These are phyloP conservation scores for Blastomussa wellsi DNA, from an alignment of 92 coral and sea anemone genomes.

Conservation along the genomic window DNA sequence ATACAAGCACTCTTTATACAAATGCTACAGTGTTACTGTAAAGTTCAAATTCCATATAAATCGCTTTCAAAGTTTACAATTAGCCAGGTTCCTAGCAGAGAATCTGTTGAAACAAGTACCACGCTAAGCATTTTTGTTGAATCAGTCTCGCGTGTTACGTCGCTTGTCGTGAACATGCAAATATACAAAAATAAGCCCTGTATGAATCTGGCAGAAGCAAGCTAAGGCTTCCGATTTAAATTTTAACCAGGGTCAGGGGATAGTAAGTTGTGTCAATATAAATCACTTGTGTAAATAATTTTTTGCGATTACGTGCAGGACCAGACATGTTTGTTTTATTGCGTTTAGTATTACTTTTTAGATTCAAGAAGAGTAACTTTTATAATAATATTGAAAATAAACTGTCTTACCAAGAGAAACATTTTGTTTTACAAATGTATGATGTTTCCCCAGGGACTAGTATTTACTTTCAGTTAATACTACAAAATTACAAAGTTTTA, in stretches of 20 bases:
- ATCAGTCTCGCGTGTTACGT: constrained; percentile 23
- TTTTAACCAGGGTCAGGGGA: neutral
- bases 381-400: neutral
- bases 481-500: neutral
- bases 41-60: constrained; percentile 6
- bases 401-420: neutral
- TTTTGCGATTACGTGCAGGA: neutral
- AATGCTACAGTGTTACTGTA: neutral
- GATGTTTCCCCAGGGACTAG: neutral
- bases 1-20: neutral
- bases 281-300: constrained; percentile 14
- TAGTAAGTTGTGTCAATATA: neutral
- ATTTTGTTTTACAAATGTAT: neutral
- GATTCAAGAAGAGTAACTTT: neutral
- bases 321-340: neutral
- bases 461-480: neutral
- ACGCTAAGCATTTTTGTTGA: neutral
- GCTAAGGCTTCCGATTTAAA: neutral
- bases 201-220: neutral
- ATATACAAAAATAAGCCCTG: neutral
- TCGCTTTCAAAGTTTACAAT: neutral
- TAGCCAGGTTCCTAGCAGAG: neutral
- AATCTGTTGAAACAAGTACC: neutral
- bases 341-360: neutral
- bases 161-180: constrained; percentile 39